Evolutionary conservation across 2,888 invertebrate species (phyloP), one percentile per base, ranked within the genome.

Genomic region (Chrysolina oricalcia): DNA sequence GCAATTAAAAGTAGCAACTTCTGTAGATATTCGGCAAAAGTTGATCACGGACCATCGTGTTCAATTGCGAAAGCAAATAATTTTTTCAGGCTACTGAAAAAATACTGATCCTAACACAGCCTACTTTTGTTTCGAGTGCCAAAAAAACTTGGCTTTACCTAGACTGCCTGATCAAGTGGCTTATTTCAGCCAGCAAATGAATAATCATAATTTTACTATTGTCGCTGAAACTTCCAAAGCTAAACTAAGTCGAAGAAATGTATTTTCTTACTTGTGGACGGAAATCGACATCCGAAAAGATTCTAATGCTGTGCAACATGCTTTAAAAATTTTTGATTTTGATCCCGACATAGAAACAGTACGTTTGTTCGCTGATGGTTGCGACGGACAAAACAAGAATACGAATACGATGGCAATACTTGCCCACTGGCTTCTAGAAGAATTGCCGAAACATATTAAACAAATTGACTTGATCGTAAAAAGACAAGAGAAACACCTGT

Each of bases 201-300:
- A 74, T 68, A 11, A 56, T 50, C 69, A 74, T 53, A 74, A 74
- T 72, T 76, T 76, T 64, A 71, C 76, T 40, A 19, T 76, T 63
- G 66, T 73, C 3, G 3, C 17, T 41, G 67, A 62, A 21, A 64
- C 19, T 21, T 77, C 72, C 13, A 62, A 74, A 21, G 43, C 15
- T 11, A 48, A 62, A 68, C n/a, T 76, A 35, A 50, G 35, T 21
- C 71, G 48, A 27, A 13, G 13, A 23, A 62, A 15, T 27, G 68
- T 70, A 17, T n/a, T 9, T 15, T 76, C 66, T 8, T 70, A 70
- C 41, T 19, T 62, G 35, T 73, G 67, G 67, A 48, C 46, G n/a
- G 72, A 72, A 72, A 21, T n/a, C 8, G 72, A 72, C 15, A 23
- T 23, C 41, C 19, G 13, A 6, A 77, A 68, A 69, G 63, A 69